These are phyloP conservation scores for Schizopygopsis pylzovi DNA, from an alignment of 2,797 vertebrate species.

Conservation along the genomic window DNA sequence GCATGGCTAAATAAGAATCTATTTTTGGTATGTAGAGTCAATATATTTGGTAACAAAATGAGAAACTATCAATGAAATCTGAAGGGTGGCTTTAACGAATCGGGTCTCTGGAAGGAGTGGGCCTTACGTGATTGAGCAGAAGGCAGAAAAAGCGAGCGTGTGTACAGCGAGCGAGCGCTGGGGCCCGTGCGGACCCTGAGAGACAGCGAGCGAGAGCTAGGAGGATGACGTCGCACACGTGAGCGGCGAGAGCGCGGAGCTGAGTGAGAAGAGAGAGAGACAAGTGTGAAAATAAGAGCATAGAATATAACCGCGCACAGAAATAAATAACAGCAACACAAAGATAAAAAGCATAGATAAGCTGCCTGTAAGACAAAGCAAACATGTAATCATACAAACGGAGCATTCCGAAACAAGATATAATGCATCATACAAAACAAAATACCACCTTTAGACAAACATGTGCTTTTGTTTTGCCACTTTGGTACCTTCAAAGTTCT, in stretches of 20 bases:
- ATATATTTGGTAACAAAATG: background rate
- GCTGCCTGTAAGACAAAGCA: background rate
- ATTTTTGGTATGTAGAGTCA: background rate
- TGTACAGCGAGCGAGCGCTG: slow-evolving; percentile 70
- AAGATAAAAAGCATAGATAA: background rate
- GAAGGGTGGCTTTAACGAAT: background rate
- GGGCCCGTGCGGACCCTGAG: slow-evolving; percentile 76
- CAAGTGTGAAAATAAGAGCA: slow-evolving; percentile 41
- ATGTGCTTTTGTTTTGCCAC: too few relatives aligned
- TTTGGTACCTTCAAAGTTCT: slow-evolving; percentile 61
- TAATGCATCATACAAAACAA: background rate
- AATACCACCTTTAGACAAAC: background rate
- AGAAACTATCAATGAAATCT: background rate
- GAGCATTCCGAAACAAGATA: background rate
- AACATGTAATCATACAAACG: background rate
- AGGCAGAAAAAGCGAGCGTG: slow-evolving; percentile 78
- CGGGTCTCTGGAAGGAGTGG: background rate
- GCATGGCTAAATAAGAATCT: background rate
- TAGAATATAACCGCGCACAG: background rate
- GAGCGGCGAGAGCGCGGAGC: slow-evolving; percentile 67
- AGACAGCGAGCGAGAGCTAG: slow-evolving; percentile 73
- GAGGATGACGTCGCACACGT: slow-evolving; percentile 66
- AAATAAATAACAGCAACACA: background rate
- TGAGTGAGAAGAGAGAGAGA: slow-evolving; percentile 54
- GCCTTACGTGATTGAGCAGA: slow-evolving; percentile 77